These are phyloP conservation scores for Alouatta palliata DNA, from an alignment of 2,113 vertebrate species.

Conservation along the genomic window DNA sequence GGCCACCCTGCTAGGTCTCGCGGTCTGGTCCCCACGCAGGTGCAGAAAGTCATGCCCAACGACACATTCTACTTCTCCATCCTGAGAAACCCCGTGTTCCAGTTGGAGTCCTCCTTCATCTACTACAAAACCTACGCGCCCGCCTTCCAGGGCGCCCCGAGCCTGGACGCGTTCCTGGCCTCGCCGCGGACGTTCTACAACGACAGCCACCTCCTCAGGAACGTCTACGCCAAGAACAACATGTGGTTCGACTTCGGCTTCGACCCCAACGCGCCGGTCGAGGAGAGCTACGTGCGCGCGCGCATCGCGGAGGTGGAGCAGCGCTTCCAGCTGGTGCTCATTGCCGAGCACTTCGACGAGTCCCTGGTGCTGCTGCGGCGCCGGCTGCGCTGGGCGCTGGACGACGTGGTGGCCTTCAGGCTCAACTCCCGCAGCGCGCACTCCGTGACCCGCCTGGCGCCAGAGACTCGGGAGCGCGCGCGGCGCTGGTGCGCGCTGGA, in stretches of 20 bases:
- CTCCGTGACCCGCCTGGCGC: constrained; percentile 74
- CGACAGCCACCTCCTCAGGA: neutral
- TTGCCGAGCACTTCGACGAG: constrained; percentile 93
- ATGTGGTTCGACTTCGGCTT: constrained; percentile 94
- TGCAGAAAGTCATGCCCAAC: constrained; percentile 89
- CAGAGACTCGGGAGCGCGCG: constrained; percentile 77
- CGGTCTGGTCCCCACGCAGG: constrained; percentile 78
- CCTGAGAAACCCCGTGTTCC: constrained; percentile 87
- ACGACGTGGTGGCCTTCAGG: constrained; percentile 90
- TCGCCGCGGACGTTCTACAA: constrained; percentile 80
- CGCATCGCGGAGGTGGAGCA: constrained; percentile 82
- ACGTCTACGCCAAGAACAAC: constrained; percentile 85
- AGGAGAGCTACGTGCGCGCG: constrained; percentile 28
- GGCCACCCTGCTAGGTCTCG: no score
- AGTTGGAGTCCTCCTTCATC: constrained; percentile 91
- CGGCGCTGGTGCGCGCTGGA: constrained; percentile 89
- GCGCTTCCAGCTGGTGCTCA: constrained; percentile 89
- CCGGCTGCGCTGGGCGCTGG: constrained; percentile 89
- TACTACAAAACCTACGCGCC: constrained; percentile 85
- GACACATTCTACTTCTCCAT: constrained; percentile 92
- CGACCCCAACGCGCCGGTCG: constrained; percentile 71
- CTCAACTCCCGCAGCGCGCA: constrained; percentile 86
- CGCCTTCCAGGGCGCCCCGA: constrained; percentile 82
- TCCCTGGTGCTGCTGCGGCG: constrained; percentile 91
- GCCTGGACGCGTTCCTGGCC: constrained; percentile 85